Evolutionary conservation across 2,113 vertebrate species (phyloP).

Genomic region (Nesospiza acunhae): DNA sequence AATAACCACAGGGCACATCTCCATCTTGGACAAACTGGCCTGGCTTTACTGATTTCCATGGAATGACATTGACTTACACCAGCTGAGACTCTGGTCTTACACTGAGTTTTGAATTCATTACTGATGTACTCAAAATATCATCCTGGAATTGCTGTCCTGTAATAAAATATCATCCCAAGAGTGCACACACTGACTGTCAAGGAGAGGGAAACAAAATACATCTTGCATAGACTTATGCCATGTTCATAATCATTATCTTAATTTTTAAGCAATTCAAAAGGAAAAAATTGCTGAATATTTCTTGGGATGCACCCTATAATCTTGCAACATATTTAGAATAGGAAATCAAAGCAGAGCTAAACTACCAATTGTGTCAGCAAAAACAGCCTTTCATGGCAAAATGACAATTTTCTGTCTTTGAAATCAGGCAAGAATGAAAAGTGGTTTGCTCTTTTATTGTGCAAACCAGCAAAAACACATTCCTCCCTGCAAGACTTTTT

Average conservation of each 20-base stretch:
- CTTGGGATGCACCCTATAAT: constrained; percentile 62
- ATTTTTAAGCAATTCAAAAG: constrained; percentile 58
- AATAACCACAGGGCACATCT: not conserved
- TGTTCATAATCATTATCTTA: constrained; percentile 43
- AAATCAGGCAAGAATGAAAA: constrained; percentile 56
- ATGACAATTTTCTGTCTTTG: constrained; percentile 61
- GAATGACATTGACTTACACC: not conserved
- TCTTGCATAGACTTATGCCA: not conserved
- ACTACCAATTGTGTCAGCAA: constrained; percentile 56
- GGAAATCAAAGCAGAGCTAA: constrained; percentile 60
- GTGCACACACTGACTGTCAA: not conserved
- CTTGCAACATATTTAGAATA: constrained; percentile 67
- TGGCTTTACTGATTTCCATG: not conserved
- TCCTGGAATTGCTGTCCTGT: not conserved
- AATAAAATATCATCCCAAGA: constrained; percentile 10
- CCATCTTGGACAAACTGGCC: not conserved
- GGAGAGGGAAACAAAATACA: not conserved
- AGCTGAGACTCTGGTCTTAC: not conserved
- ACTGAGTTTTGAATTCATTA: not conserved
- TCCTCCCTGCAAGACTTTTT: constrained; percentile 6
- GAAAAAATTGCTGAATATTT: constrained; percentile 51
- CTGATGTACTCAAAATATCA: constrained; percentile 1
- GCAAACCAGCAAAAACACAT: constrained; percentile 58
- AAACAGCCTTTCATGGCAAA: constrained; percentile 67
- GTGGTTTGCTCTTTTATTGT: constrained; percentile 55